Evolutionary conservation across 2,888 invertebrate genomes (phyloP), one percentile per base, ranked within the genome.

Genomic region (Ennomos quercinarius): DNA sequence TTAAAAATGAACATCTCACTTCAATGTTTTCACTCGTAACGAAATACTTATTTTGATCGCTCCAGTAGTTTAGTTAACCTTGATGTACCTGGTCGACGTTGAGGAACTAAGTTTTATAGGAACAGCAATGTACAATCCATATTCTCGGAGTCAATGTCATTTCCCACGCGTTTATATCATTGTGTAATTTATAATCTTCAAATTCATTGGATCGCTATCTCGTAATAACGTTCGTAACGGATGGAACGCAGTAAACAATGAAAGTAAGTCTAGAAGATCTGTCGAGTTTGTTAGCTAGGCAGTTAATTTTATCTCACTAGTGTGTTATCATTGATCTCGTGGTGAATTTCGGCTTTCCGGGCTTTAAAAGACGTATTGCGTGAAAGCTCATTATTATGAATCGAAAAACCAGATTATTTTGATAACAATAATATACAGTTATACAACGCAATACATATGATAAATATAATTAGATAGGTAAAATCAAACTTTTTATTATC

Each of bases 91-190:
- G n/a, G 17, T 45, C 40, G 52, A 49, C 62, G 42, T 64, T 51
- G 52, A 57, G 51, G 41, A 64, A 53, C 48, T 50, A 40, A 49
- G 10, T 57, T n/a, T n/a, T 58, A 55, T 61, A 58, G 62, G 58
- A 60, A 62, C 61, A 57, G 57, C 50, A 57, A 65, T 56, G 45
- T 38, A 45, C 40, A 27, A 43, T 47, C 12, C 34, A 11, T 12
- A 36, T 38, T 37, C 35, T 45, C 8, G 13, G 36, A 9, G 8
- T 58, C 77, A 81, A 79, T 76, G 80, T 70, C 75, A 69, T 68
- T 77, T 79, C 79, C 69, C 78, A 80, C 76, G 74, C 71, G 58
- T 51, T 72, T 72, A 63, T 71, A 57, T 70, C 61, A 72, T 72
- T 72, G 73, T 62, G 36, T 43, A 46, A 37, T 44, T 17, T 57